phyloP scores from a whole-genome alignment of 2,113 vertebrate genomes.

The Triplophysa rosa region DNA sequence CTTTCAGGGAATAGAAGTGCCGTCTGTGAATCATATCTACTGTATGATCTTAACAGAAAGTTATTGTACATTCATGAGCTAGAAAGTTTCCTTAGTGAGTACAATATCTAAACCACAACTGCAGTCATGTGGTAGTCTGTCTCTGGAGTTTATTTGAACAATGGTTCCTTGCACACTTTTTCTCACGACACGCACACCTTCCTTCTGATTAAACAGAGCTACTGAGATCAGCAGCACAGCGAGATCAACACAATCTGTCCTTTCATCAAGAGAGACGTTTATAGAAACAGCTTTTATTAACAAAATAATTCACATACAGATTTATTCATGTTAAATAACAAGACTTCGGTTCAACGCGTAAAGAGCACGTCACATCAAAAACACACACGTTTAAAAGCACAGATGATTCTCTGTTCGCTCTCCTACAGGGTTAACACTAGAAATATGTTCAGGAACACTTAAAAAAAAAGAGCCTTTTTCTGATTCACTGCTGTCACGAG shows the following conservation, averaged over 20 bases:
- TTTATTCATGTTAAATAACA: conserved; percentile 68
- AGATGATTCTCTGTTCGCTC: neutral
- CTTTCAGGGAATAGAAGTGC: too few relatives aligned
- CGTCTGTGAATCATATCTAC: too few relatives aligned
- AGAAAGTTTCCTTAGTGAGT: neutral
- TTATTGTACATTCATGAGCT: too few relatives aligned
- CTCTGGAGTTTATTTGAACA: conserved; percentile 10
- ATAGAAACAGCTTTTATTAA: conserved; percentile 75
- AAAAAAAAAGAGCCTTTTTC: too few relatives aligned
- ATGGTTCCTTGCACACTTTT: neutral
- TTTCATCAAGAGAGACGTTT: conserved; percentile 18
- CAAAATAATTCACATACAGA: conserved; percentile 73
- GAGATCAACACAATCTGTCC: too few relatives aligned
- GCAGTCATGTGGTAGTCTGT: neutral
- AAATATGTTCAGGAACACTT: conserved; percentile 38
- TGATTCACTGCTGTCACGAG: conserved; percentile 35
- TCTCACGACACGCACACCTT: conserved; percentile 10
- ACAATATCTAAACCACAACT: neutral
- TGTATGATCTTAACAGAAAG: too few relatives aligned
- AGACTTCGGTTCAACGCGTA: conserved; percentile 52
- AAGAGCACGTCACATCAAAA: conserved; percentile 56
- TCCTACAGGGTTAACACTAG: conserved; percentile 52
- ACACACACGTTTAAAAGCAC: conserved; percentile 53
- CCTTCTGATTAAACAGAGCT: neutral
- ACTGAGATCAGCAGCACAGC: neutral